Evolutionary conservation across 1,140 invertebrate genomes (phyloP).

Genomic region (Diachasmimorpha longicaudata): DNA sequence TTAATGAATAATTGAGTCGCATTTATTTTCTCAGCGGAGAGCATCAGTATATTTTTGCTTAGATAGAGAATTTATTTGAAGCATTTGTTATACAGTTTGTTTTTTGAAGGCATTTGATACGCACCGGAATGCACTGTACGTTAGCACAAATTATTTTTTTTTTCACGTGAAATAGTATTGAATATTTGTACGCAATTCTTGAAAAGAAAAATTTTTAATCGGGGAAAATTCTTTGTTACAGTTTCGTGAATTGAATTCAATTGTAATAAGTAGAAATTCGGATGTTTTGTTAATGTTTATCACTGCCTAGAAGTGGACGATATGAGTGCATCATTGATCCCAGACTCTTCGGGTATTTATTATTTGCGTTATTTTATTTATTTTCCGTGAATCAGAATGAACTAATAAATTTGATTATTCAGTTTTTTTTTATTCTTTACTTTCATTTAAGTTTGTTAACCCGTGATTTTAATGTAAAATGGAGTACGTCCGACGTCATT

Average conservation of each 20-base stretch:
- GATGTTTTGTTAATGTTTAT: conserved; percentile 12
- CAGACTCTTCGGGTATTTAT: conserved; percentile 27
- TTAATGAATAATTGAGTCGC: neutral
- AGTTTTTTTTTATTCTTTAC: neutral
- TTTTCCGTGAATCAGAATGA: conserved; percentile 26
- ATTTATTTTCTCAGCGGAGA: neutral
- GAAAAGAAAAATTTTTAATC: neutral
- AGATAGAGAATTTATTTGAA: neutral
- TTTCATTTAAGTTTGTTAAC: conserved; percentile 2
- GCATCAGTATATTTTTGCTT: neutral
- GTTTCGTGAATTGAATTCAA: neutral
- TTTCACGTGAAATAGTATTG: neutral
- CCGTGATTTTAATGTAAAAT: conserved; percentile 13
- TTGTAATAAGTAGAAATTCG: neutral
- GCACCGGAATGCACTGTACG: conserved; percentile 1
- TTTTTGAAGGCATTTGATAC: neutral
- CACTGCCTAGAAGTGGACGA: conserved; percentile 6
- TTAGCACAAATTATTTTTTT: neutral
- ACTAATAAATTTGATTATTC: neutral
- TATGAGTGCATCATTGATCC: conserved; percentile 22
- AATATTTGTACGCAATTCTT: conserved; percentile 1
- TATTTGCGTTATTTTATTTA: conserved; percentile 1
- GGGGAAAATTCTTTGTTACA: conserved; percentile 34
- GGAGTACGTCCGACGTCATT: conserved; percentile 34
- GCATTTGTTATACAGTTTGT: conserved; percentile 1